Conservation (phyloP, 2,888 invertebrate genomes). For the Idaea straminata region DNA sequence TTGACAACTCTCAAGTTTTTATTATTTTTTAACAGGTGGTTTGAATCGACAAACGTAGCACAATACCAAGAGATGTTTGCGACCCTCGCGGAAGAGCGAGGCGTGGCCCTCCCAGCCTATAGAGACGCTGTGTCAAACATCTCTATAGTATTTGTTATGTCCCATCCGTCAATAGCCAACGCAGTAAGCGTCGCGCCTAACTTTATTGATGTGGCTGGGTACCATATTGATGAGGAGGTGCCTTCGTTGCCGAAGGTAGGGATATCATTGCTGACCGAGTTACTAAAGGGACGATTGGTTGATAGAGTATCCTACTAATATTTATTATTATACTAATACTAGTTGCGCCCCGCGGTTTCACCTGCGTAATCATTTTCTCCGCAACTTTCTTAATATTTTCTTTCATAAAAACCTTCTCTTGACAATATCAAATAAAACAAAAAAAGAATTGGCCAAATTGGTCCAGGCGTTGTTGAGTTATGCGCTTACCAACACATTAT, state of each 20-base stretch:
- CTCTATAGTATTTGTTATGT: conserved; percentile 49
- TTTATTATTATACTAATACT: too few species aligned
- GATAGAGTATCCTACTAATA: too few species aligned
- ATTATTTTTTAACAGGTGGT: conserved; percentile 28
- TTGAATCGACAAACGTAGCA: conserved; percentile 12
- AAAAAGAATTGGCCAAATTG: too few species aligned
- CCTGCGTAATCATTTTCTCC: too few species aligned
- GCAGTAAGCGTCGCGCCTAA: conserved; percentile 48
- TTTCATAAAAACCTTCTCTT: too few species aligned
- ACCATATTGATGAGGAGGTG: conserved; percentile 46
- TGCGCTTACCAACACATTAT: too few species aligned
- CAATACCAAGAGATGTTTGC: conserved; percentile 37
- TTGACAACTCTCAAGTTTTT: too few species aligned
- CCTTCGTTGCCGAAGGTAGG: conserved; percentile 51
- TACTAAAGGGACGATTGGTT: background rate
- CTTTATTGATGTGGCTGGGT: conserved; percentile 53
- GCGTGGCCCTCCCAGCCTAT: conserved; percentile 40
- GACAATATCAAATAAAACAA: too few species aligned
- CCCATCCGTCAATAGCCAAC: conserved; percentile 45
- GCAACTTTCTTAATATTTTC: too few species aligned
- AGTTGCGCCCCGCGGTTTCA: too few species aligned
- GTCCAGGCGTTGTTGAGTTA: too few species aligned
- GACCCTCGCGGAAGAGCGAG: conserved; percentile 40
- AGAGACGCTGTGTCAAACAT: conserved; percentile 39
- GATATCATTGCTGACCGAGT: background rate